Conservation (phyloP, 2,888 invertebrate species). For the Amblyteles armatorius region DNA sequence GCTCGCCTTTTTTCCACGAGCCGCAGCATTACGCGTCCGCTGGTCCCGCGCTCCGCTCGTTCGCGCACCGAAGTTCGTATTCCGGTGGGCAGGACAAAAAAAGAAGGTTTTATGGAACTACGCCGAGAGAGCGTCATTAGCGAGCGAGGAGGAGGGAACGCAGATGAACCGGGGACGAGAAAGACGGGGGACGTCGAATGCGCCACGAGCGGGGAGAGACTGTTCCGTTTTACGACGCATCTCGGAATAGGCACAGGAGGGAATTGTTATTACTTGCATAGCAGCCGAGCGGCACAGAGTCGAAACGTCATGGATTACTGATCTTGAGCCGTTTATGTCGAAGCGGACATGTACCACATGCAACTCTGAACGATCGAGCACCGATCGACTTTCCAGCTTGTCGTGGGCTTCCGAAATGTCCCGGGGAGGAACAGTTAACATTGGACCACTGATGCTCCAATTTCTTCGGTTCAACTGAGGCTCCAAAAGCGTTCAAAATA, state of each 20-base stretch:
- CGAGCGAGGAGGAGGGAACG: conserved; percentile 45
- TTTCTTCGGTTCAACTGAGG: no score
- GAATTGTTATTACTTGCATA: conserved; percentile 53
- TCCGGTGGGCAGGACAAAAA: conserved; percentile 9
- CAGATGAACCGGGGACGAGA: conserved; percentile 18
- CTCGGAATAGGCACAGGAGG: conserved; percentile 47
- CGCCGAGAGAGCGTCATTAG: conserved; percentile 55
- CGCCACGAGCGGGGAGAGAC: background rate
- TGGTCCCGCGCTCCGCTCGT: conserved; percentile 8
- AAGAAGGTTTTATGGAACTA: conserved; percentile 52
- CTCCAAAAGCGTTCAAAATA: no score
- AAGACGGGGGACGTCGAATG: conserved; percentile 13
- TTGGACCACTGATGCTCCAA: no score
- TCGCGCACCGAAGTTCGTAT: conserved; percentile 5
- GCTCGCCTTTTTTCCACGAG: conserved; percentile 46
- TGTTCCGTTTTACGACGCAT: conserved; percentile 43
- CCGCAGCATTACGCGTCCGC: conserved; percentile 29
- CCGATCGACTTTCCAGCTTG: background rate
- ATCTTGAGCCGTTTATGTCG: conserved; percentile 14
- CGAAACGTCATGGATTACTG: conserved; percentile 38
- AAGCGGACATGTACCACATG: background rate
- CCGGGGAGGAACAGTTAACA: background rate
- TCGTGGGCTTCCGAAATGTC: conserved; percentile 31
- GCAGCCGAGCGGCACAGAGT: conserved; percentile 13
- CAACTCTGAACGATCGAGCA: background rate